Base-by-base conservation (phyloP, 1,140 invertebrate species). In the Zaprionus inermis region DNA sequence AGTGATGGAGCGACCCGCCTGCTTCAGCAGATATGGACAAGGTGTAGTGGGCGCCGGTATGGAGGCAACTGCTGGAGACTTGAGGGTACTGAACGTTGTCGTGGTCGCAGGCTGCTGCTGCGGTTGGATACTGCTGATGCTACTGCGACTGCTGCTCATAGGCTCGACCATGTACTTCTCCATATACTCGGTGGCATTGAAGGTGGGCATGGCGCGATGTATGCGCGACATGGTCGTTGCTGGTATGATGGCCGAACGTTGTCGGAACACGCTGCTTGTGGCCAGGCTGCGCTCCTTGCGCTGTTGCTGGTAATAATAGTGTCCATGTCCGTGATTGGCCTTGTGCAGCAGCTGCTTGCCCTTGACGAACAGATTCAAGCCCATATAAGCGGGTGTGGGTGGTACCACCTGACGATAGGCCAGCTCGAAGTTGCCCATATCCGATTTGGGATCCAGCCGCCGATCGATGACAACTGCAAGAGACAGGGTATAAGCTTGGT, bases 391-490 rank as follows among this genome's bases (percentile, higher is more conserved):
- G 12, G 97, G 97, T 4, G 96, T 95, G 72, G 94, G 95, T 1
- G 96, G 95, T 18, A 96, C 94, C 6, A 93, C 79, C 88, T 94
- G 96, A 64, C 95, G 96, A 91, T 97, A 98, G 16, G 95, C 95
- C 66, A 98, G 86, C 91, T 98, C 97, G 92, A 98, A 99, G 60
- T 95, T 93, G 18, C 98, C 98, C 5, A 97, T 97, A 73, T 97
- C 95, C 12, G 96, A 96, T 58, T 95, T 96, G 72, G 95, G 95
- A 92, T 97, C 95, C 52, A 94, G 93, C 49, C 95, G 94, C 67
- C 95, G 94, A 91, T 99, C 98, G n/a, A 99, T 93, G 0, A 98
- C 96, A 81, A 99, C 97, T 98, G 92, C 0, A 74, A n/a, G 14
- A 16, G n/a, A 18, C 7, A 5, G 3, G 20, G 5, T 5, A 28